These are phyloP conservation scores for Dendrophyllia cribrosa DNA, from an alignment of 64 coral and sea anemone species.

Conservation along the genomic window DNA sequence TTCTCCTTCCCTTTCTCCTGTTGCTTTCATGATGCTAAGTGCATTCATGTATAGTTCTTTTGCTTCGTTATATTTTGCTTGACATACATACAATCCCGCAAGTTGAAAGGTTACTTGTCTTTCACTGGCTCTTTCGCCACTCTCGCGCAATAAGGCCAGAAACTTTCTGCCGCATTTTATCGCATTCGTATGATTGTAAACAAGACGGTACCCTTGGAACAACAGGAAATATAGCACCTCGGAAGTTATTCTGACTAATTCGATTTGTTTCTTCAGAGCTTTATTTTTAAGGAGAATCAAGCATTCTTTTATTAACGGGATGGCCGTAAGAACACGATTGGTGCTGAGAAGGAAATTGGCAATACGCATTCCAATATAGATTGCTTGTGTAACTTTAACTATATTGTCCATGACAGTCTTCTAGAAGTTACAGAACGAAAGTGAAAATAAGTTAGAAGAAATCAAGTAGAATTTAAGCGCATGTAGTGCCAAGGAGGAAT, in stretches of 20 bases:
- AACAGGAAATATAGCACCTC: not conserved
- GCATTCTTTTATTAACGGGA: not conserved
- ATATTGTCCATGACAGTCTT: too few relatives aligned
- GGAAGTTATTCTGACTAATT: not conserved
- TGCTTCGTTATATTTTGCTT: too few relatives aligned
- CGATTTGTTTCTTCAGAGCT: not conserved
- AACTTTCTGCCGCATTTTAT: not conserved
- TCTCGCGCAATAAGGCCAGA: not conserved
- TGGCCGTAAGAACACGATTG: not conserved
- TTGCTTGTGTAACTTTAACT: not conserved
- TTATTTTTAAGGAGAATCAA: not conserved
- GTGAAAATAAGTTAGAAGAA: too few relatives aligned
- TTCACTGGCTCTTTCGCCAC: not conserved
- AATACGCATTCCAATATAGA: not conserved
- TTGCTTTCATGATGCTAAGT: too few relatives aligned
- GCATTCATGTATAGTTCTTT: too few relatives aligned
- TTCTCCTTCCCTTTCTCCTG: too few relatives aligned
- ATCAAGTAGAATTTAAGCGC: too few relatives aligned
- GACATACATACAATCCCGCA: not conserved
- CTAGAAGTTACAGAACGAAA: too few relatives aligned
- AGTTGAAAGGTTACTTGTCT: not conserved
- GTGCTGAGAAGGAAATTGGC: not conserved
- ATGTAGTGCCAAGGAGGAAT: too few relatives aligned
- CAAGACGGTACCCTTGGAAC: not conserved
- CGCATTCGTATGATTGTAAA: not conserved